Base-by-base conservation (phyloP, 2,888 invertebrate genomes). In the Bedellia somnulentella region DNA sequence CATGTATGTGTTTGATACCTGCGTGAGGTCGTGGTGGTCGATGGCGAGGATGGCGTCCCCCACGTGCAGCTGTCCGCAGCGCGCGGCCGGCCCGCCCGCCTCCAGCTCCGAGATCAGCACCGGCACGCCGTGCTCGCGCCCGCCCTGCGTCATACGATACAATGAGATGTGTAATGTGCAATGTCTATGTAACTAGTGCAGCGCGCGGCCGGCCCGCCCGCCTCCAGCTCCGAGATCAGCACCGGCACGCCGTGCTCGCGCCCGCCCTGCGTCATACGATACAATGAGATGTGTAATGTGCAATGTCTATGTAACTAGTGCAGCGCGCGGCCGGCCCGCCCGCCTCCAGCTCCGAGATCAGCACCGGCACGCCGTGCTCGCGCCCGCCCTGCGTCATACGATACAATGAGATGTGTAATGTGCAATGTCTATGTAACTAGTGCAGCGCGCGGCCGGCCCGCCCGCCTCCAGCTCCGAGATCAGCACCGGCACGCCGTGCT, bases 201-300 rank as follows among this genome's bases (percentile, higher is more conserved):
- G n/a, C n/a, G n/a, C n/a, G n/a, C n/a, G n/a, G n/a, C n/a, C n/a
- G n/a, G n/a, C n/a, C n/a, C 88, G 42, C 86, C 85, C 33, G 82
- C 80, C 50, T 84, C 83, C 50, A 92, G 79, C 64, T 91, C 91
- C 1, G 89, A 90, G 46, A 91, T 87, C 35, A 91, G 66, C 41
- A 91, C 88, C 1, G 91, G 91, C 22, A 91, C 87, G 10, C 90
- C 90, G 63, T 92, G 91, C 52, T 92, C 92, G 37, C 87, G 80
- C 1, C 91, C 91, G 31, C 91, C 90, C 89, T 90, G 52, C 4
- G n/a, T n/a, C n/a, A n/a, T n/a, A n/a, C n/a, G n/a, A n/a, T n/a
- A n/a, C n/a, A n/a, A n/a, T n/a, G n/a, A n/a, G n/a, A n/a, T n/a
- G n/a, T n/a, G n/a, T n/a, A n/a, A n/a, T n/a, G n/a, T n/a, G n/a